Percentiles rank a stretch among this genome's conserved stretches.
Conservation (phyloP, 2,888 invertebrate genomes). For the Melanophora roralis region DNA sequence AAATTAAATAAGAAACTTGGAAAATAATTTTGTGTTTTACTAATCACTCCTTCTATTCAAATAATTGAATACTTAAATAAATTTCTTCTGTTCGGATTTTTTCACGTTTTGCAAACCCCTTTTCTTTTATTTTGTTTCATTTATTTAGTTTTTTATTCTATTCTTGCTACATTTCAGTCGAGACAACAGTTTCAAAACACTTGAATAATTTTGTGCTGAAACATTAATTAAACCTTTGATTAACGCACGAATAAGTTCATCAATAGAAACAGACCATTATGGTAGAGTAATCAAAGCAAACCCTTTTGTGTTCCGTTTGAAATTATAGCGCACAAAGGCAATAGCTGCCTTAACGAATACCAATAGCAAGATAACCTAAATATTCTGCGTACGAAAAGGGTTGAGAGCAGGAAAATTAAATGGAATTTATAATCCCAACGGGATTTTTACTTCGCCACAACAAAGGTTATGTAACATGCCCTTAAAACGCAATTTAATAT, state of each 20-base stretch:
- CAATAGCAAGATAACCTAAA: constrained; percentile 10
- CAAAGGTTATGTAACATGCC: constrained; percentile 3
- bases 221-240: constrained; percentile 55
- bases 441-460: constrained; percentile 20
- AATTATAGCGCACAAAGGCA: constrained; percentile 29
- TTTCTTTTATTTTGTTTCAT: background rate
- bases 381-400: constrained; percentile 11
- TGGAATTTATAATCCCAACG: constrained; percentile 32
- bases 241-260: constrained; percentile 53
- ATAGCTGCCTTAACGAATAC: background rate
- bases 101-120: background rate
- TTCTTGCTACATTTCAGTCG: constrained; percentile 7
- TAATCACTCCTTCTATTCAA: too few species aligned
- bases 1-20: too few species aligned
- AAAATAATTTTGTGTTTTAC: too few species aligned
- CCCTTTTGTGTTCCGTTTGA: constrained; percentile 23
- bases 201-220: constrained; percentile 47
- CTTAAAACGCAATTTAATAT: background rate
- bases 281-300: constrained; percentile 37
- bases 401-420: constrained; percentile 36
- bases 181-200: constrained; percentile 18
- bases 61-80: too few species aligned
- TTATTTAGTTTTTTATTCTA: background rate
- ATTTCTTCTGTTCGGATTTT: background rate
- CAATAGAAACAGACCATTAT: constrained; percentile 40